Base-by-base conservation (phyloP, 2,113 vertebrate genomes). In the Toxotes chatareus region DNA sequence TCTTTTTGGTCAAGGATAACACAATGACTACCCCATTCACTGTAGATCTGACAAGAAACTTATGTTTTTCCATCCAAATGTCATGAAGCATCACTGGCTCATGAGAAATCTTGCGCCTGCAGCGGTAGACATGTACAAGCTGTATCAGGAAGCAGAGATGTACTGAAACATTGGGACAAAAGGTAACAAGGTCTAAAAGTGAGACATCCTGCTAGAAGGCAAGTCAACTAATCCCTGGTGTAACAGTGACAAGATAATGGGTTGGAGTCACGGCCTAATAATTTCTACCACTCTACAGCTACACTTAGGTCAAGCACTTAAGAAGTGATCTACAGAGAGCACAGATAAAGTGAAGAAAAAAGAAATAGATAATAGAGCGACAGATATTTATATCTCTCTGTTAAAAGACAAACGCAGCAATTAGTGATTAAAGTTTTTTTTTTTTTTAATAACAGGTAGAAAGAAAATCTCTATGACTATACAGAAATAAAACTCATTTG, bases 281-380 rank as follows among this genome's bases (percentile, higher is more conserved):
- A 56, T 57, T 67, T 61, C 53, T 47, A 56, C 27, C 27, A 34
- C 69, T 70, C 47, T 68, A 14, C 13, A 23, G 60, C 74, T 56
- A 66, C 46, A 86, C 86, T 78, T 72, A 84, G 85, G 76, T 89
- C 75, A 85, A 46, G 64, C 70, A 66, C 62, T 23, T 36, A 42
- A 47, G 40, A 31, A 13, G 9, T 0, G 7, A 78, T 27, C 21
- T 14, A 81, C 38, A 40, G 31, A 65, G 21, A 38, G 59, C 56
- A 42, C 7, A 65, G 5, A 79, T 1, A 46, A 5, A 77, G 57
- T n/a, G 27, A 59, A 68, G 27, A 40, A 32, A 36, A 60, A 21
- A 32, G 19, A 46, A n/a, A 57, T 27, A 4, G 10, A 36, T 19
- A 67, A 47, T n/a, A 62, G 40, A 59, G 16, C 21, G 53, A 51